Evolutionary conservation across 2,888 invertebrate species (phyloP).

Genomic region (Poecilobothrus nobilitatus): DNA sequence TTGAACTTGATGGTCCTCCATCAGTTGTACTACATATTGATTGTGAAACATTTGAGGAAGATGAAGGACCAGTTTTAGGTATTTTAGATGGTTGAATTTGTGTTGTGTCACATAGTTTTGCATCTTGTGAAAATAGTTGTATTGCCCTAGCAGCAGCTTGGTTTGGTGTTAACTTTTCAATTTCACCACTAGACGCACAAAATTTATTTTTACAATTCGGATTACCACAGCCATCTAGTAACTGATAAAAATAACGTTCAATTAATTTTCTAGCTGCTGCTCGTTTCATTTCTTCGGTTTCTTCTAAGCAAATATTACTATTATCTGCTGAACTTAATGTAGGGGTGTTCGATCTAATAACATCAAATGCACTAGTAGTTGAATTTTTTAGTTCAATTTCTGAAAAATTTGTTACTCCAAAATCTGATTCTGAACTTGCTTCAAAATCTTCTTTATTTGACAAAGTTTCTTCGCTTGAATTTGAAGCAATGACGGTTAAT

Average conservation of each 20-base stretch:
- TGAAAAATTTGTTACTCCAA: not conserved
- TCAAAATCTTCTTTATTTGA: not conserved
- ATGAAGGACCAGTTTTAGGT: constrained; percentile 48
- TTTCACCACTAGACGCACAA: constrained; percentile 85
- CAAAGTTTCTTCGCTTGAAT: not conserved
- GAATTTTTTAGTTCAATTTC: not conserved
- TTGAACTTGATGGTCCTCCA: not conserved
- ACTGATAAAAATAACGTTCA: constrained; percentile 86
- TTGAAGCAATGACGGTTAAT: not conserved
- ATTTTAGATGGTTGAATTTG: constrained; percentile 57
- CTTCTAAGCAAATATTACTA: constrained; percentile 23
- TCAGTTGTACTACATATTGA: not conserved
- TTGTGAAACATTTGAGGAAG: constrained; percentile 17
- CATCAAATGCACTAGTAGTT: not conserved
- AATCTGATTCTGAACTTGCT: not conserved
- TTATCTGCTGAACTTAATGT: not conserved
- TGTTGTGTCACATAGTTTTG: constrained; percentile 62
- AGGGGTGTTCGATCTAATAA: not conserved
- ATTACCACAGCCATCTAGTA: constrained; percentile 87
- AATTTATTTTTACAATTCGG: constrained; percentile 74
- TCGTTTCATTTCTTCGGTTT: constrained; percentile 61
- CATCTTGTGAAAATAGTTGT: constrained; percentile 75
- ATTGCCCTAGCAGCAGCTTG: constrained; percentile 86
- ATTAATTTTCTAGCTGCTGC: constrained; percentile 77
- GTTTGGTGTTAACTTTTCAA: constrained; percentile 68